Base-by-base conservation (phyloP, 1,140 invertebrate genomes). In the Drosophila trapezifrons region DNA sequence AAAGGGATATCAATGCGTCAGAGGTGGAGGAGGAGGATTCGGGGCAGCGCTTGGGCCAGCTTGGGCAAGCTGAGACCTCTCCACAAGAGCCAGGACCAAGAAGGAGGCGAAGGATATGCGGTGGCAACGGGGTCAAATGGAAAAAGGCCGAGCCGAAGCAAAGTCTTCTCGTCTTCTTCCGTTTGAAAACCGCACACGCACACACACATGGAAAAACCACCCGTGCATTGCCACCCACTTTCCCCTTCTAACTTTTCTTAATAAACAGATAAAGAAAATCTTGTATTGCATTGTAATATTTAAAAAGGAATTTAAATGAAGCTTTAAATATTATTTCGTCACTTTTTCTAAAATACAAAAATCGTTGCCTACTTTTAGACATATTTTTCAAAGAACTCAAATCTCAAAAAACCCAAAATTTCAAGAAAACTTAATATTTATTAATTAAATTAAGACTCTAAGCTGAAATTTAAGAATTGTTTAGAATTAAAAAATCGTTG, bases 1-100 rank as follows among this genome's bases (percentile, higher is more conserved):
- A 91, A 91, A 91, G 90, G 90, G 90, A 91, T 91, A 90, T 91
- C 82, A 90, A 90, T 90, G 84, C 82, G 82, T 80, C 71, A 82
- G 75, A 66, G 70, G 43, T 27, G 58, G 62, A 15, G 42, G 51
- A 47, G 42, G 38, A 38, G 56, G 45, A 4, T 18, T 37, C 12
- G 20, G 29, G 10, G 38, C 22, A 8, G 13, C n/a, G 35, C n/a
- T 43, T 13, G 18, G 38, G 35, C 25, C 47, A 49, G 47, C 47
- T 49, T 18, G 46, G 51, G 46, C 42, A 63, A 65, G 51, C 55
- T 70, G 52, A 58, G 65, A 52, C 46, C 62, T 35, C 27, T 60
- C 58, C 73, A 35, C 40, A 52, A 49, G 37, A 38, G 42, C 17
- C 62, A 25, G 35, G 38, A 65, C 25, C 35, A 20, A 27, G 47